A percentile compares a stretch with the other conserved stretches of the same genome.
Conservation (phyloP, 2,113 vertebrate genomes). For the Vulpes ferrilata region DNA sequence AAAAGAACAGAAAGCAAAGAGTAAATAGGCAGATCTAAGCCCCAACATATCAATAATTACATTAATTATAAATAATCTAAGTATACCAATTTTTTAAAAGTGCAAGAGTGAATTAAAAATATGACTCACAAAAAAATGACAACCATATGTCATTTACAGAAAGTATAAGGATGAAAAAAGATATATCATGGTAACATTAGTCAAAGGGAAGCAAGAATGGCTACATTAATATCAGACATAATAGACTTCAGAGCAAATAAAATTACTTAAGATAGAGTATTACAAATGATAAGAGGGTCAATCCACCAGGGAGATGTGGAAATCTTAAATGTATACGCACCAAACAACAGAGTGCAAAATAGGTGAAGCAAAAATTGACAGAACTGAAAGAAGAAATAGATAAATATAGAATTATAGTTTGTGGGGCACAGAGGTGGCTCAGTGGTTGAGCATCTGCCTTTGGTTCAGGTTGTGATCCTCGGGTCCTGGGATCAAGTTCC, state of each 20-base stretch:
- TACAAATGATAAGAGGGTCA: not conserved
- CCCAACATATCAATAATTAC: not conserved
- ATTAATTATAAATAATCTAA: conserved; percentile 11
- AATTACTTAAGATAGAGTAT: not conserved
- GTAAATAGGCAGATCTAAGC: not conserved
- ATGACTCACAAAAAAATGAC: not conserved
- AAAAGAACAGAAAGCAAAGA: not conserved
- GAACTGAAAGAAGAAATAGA: conserved; percentile 6
- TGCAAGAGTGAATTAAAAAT: not conserved
- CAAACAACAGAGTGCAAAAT: not conserved
- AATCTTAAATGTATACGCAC: not conserved
- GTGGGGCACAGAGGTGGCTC: not conserved
- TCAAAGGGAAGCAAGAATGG: not conserved
- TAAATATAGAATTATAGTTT: not conserved
- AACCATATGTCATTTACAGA: not conserved
- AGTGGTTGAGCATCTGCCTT: too few relatives aligned
- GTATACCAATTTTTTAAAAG: not conserved
- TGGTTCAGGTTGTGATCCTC: too few relatives aligned
- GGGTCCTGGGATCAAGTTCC: too few relatives aligned
- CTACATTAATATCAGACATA: not conserved
- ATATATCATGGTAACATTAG: not conserved
- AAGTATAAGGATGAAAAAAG: not conserved
- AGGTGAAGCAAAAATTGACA: not conserved
- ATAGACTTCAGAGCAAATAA: conserved; percentile 6
- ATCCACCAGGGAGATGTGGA: not conserved